A percentile compares a stretch with the other conserved stretches of the same genome.
phyloP scores from a whole-genome alignment of 1,140 invertebrate species.

The Musca domestica region DNA sequence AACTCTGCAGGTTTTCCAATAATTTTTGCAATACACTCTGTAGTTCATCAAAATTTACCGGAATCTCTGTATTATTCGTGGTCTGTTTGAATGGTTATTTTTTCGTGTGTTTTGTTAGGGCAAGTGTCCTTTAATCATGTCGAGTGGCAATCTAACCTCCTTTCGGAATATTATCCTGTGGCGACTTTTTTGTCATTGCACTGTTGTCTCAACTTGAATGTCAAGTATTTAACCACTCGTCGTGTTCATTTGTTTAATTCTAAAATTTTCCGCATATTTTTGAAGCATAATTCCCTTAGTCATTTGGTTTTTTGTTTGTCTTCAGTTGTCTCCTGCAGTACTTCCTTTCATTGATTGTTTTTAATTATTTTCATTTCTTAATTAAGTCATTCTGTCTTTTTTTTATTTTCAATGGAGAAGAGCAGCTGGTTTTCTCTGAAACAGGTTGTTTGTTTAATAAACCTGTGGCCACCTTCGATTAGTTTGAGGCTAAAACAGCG shows the following conservation, averaged over 20 bases:
- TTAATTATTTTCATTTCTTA: conserved; percentile 9
- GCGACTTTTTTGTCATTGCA: background rate
- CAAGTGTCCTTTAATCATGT: background rate
- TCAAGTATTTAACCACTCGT: background rate
- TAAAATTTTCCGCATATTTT: background rate
- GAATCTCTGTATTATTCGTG: background rate
- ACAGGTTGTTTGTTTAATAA: conserved; percentile 10
- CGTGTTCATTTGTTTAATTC: conserved; percentile 9
- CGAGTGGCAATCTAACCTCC: background rate
- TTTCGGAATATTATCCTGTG: background rate
- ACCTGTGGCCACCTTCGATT: conserved; percentile 1
- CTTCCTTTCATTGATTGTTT: background rate
- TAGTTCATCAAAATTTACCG: background rate
- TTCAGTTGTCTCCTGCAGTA: background rate
- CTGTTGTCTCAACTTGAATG: background rate
- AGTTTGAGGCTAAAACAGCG: background rate
- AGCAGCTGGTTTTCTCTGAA: conserved; percentile 4
- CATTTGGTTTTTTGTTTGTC: background rate
- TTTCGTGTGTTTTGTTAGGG: background rate
- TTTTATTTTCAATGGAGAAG: background rate
- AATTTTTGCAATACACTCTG: background rate
- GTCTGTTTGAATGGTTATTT: background rate
- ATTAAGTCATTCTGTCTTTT: background rate
- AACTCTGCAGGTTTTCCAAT: too few relatives aligned
- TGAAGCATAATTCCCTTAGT: background rate